Percentiles rank a stretch among this genome's conserved stretches.
phyloP scores from a whole-genome alignment of 2,797 vertebrate species.

The Pangasius krempfi region DNA sequence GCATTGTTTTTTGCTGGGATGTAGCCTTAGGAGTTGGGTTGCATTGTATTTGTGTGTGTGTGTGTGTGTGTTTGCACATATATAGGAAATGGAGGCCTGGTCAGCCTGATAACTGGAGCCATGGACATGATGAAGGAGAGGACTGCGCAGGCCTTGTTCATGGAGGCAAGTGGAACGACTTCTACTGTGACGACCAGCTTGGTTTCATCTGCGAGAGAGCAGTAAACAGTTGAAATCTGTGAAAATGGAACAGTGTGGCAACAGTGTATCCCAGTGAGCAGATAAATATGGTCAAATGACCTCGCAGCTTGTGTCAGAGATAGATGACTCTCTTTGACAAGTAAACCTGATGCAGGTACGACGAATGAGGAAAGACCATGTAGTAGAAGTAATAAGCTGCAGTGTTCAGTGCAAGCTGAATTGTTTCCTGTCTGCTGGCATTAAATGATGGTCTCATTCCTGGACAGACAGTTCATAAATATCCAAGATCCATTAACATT shows the following conservation, averaged over 20 bases:
- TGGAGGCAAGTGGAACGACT: slow-evolving; percentile 91
- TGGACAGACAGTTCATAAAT: neutral
- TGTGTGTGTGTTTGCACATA: slow-evolving; percentile 49
- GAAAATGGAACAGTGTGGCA: neutral
- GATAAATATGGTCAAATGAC: slow-evolving; percentile 16
- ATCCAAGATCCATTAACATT: neutral
- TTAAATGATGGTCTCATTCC: neutral
- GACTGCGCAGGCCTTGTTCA: slow-evolving; percentile 88
- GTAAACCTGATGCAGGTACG: slow-evolving; percentile 6
- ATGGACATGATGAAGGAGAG: slow-evolving; percentile 81
- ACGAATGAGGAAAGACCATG: neutral
- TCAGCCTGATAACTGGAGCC: slow-evolving; percentile 93
- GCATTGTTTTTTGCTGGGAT: neutral
- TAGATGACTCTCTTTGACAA: slow-evolving; percentile 1
- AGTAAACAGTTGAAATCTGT: slow-evolving; percentile 78
- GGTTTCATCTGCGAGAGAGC: slow-evolving; percentile 91
- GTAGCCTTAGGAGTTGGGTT: slow-evolving; percentile 65
- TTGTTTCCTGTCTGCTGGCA: neutral
- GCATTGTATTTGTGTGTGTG: neutral
- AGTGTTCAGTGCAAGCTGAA: neutral
- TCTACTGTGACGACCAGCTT: slow-evolving; percentile 89
- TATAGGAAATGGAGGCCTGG: slow-evolving; percentile 91
- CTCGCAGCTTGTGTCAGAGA: slow-evolving; percentile 13
- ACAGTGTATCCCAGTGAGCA: neutral
- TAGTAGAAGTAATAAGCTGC: neutral